phyloP scores from a whole-genome alignment of 2,888 invertebrate species.

The Desoria tigrina region DNA sequence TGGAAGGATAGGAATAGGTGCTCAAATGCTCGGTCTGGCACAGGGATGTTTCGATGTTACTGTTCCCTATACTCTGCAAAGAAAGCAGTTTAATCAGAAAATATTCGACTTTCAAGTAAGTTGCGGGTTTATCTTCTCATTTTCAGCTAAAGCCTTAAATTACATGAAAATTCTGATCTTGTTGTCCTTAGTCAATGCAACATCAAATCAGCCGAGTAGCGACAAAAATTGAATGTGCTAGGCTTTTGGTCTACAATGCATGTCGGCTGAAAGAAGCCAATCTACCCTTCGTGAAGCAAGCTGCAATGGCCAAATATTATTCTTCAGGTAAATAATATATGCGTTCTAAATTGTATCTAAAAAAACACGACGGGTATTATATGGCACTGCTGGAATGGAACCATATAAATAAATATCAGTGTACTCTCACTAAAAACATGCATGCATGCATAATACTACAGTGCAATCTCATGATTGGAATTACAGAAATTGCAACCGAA shows the following conservation, averaged over 20 bases:
- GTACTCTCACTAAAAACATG: too few species aligned
- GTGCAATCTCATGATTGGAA: too few species aligned
- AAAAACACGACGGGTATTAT: too few species aligned
- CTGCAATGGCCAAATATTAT: slow-evolving; percentile 93
- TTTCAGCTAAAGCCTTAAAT: too few species aligned
- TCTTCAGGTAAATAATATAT: slow-evolving; percentile 74
- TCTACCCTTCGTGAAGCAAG: slow-evolving; percentile 82
- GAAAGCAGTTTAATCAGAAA: slow-evolving; percentile 88
- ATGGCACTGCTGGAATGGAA: too few species aligned
- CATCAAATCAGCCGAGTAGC: slow-evolving; percentile 89
- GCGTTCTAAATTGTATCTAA: too few species aligned
- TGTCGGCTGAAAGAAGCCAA: slow-evolving; percentile 85
- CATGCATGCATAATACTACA: too few species aligned
- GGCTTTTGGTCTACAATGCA: slow-evolving; percentile 90
- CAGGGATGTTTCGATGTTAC: slow-evolving; percentile 94
- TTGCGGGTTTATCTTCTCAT: too few species aligned
- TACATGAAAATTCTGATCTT: too few species aligned
- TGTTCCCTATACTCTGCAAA: slow-evolving; percentile 89
- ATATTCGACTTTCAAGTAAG: slow-evolving; percentile 91
- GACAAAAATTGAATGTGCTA: slow-evolving; percentile 85
- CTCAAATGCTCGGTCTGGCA: slow-evolving; percentile 92
- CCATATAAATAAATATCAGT: too few species aligned
- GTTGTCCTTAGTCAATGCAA: slow-evolving; percentile 76
- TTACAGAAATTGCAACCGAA: slow-evolving; percentile 77
- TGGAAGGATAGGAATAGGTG: slow-evolving; percentile 77